Percentiles rank a stretch among this genome's conserved stretches.
Conservation (phyloP, 1,140 invertebrate species). For the Drosophila punjabiensis region DNA sequence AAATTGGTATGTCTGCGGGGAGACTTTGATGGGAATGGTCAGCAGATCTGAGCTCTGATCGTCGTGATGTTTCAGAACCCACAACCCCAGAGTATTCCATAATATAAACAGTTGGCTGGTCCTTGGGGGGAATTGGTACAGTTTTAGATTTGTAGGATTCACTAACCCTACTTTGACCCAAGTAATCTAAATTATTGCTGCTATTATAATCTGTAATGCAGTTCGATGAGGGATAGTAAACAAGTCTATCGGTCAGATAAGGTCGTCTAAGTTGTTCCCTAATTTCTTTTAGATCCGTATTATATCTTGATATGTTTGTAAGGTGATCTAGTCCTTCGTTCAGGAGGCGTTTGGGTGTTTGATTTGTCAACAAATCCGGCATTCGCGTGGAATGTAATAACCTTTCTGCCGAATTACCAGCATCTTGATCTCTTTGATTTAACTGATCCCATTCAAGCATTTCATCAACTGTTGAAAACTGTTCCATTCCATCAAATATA, state of each 20-base stretch:
- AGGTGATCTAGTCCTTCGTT: background rate
- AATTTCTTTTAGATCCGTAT: constrained; percentile 38
- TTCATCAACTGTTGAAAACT: constrained; percentile 58
- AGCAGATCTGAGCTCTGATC: background rate
- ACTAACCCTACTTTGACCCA: constrained; percentile 26
- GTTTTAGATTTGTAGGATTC: background rate
- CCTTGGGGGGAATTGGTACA: background rate
- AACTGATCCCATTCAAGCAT: constrained; percentile 63
- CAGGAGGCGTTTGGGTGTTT: constrained; percentile 1
- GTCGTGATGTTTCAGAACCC: too few relatives aligned
- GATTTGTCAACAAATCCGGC: constrained; percentile 66
- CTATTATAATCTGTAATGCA: constrained; percentile 66
- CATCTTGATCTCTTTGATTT: constrained; percentile 12
- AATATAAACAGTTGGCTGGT: background rate
- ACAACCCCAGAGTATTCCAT: background rate
- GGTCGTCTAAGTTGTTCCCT: constrained; percentile 39
- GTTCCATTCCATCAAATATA: constrained; percentile 60
- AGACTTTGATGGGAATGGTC: background rate
- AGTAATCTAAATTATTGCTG: constrained; percentile 62
- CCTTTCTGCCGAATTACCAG: background rate
- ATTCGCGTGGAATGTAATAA: constrained; percentile 26
- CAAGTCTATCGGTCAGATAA: constrained; percentile 70
- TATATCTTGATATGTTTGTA: background rate
- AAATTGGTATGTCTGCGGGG: background rate
- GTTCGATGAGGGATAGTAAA: constrained; percentile 77